Evolutionary conservation across 2,113 vertebrate species (phyloP).

Genomic region (Damaliscus lunatus): DNA sequence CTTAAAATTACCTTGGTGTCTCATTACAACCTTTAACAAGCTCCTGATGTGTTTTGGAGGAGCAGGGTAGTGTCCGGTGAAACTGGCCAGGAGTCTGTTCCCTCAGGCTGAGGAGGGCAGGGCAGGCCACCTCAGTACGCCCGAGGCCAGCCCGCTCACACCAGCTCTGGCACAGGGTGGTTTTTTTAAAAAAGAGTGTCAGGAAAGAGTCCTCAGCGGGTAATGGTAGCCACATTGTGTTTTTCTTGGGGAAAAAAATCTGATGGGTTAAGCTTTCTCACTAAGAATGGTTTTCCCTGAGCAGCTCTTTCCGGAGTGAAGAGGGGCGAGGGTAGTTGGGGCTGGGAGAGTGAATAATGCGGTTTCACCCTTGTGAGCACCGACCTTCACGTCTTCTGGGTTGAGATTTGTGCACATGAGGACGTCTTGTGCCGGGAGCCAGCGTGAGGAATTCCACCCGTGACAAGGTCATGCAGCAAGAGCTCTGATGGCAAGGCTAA

Average conservation of each 20-base stretch:
- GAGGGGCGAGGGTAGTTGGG: accelerated
- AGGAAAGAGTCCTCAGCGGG: not conserved
- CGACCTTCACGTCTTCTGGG: not conserved
- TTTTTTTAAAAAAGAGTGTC: not conserved
- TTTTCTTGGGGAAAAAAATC: not conserved
- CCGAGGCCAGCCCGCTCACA: accelerated
- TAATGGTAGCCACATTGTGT: not conserved
- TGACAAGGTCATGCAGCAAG: no score
- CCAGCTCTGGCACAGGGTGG: not conserved
- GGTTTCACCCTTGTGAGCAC: accelerated
- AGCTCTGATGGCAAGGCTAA: no score
- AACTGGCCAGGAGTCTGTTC: accelerated
- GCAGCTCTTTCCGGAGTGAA: not conserved
- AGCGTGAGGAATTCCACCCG: no score
- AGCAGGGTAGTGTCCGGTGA: not conserved
- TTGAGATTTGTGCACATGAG: not conserved
- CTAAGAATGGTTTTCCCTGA: not conserved
- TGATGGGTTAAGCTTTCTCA: not conserved
- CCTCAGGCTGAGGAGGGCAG: no score
- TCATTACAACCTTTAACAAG: accelerated
- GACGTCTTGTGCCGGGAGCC: no score
- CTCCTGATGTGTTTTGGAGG: not conserved
- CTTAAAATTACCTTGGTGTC: not conserved
- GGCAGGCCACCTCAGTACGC: accelerated
- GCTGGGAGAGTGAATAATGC: accelerated